Evolutionary conservation across 2,888 invertebrate genomes (phyloP).

Genomic region (Leucania comma): DNA sequence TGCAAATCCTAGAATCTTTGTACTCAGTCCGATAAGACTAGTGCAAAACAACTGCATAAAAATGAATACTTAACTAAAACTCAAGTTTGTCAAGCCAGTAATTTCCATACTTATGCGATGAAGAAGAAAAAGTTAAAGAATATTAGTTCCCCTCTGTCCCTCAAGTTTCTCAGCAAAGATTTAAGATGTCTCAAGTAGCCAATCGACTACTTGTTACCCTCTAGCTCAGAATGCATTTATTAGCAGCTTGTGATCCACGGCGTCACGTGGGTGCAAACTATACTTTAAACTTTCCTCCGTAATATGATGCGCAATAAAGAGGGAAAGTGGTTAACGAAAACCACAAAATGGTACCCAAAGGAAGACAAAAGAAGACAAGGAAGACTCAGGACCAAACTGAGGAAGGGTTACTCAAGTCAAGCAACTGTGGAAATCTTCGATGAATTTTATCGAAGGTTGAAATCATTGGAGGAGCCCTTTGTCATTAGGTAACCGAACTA

Average conservation of each 20-base stretch:
- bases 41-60: slow-evolving; percentile 22
- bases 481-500: no score
- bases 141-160: slow-evolving; percentile 21
- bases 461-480: no score
- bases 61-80: slow-evolving; percentile 9
- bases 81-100: slow-evolving; percentile 12
- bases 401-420: no score
- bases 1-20: slow-evolving; percentile 29
- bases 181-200: slow-evolving; percentile 30
- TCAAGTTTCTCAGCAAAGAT: slow-evolving; percentile 29
- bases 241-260: background rate
- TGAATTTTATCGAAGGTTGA: no score
- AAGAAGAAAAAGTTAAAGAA: slow-evolving; percentile 19
- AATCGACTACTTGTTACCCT: slow-evolving; percentile 28
- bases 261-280: no score
- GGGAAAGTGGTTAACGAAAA: no score
- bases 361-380: no score
- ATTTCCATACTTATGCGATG: slow-evolving; percentile 22
- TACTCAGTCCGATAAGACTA: slow-evolving; percentile 17
- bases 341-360: no score
- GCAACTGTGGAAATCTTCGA: no score
- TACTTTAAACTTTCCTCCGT: no score
- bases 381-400: no score
- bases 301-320: no score
- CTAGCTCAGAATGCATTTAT: slow-evolving; percentile 12